These are phyloP conservation scores for Bombyx huttoni DNA, from an alignment of 2,888 invertebrate genomes.

Conservation along the genomic window DNA sequence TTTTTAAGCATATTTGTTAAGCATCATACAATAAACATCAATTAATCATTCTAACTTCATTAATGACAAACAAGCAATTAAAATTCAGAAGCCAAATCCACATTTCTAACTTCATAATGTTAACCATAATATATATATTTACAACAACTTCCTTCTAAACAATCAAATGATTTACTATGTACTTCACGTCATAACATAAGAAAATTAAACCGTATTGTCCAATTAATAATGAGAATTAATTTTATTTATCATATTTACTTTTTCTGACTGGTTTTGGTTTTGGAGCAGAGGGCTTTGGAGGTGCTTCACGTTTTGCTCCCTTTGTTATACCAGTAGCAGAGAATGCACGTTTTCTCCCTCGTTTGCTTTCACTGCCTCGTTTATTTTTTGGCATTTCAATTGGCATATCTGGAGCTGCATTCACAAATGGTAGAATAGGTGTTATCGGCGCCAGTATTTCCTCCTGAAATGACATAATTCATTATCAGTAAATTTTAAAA, in stretches of 20 bases:
- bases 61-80: no score
- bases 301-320: conserved; percentile 19
- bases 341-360: conserved; percentile 47
- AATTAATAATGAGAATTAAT: not conserved
- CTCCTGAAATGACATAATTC: not conserved
- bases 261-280: conserved; percentile 34
- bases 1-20: no score
- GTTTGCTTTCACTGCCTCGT: conserved; percentile 31
- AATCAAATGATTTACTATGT: no score
- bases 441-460: not conserved
- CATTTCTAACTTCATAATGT: no score
- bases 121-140: no score
- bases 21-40: no score
- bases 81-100: no score
- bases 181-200: no score
- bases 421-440: not conserved
- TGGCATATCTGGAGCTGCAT: not conserved
- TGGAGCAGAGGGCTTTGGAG: conserved; percentile 19
- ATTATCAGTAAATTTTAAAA: not conserved
- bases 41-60: no score
- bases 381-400: conserved; percentile 8
- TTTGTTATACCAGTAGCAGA: conserved; percentile 41
- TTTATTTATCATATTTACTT: conserved; percentile 22
- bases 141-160: no score
- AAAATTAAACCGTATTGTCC: not conserved